These are phyloP conservation scores for Periphyllus acericola DNA, from an alignment of 2,888 invertebrate species.

Conservation along the genomic window DNA sequence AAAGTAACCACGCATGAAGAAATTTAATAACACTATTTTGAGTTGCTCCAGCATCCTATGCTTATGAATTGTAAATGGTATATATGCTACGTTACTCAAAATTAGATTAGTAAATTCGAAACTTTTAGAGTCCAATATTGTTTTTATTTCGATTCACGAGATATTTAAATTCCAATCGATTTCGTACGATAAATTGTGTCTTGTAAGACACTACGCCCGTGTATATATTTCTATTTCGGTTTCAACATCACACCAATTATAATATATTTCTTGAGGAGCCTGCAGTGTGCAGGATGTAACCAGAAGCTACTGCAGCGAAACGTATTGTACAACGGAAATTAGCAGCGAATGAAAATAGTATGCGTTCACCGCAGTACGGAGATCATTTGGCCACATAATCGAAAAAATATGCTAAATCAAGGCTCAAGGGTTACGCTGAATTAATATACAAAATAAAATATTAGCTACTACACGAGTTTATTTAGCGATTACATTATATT, in stretches of 20 bases:
- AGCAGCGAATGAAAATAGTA: no score
- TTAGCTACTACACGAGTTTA: no score
- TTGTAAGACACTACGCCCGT: neutral
- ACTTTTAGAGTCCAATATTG: neutral
- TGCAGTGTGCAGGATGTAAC: no score
- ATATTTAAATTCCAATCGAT: neutral
- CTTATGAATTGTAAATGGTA: neutral
- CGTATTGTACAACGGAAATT: no score
- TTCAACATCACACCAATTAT: neutral
- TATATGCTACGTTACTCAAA: neutral
- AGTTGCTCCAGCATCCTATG: neutral
- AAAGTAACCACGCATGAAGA: conserved; percentile 27
- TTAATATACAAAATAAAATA: no score
- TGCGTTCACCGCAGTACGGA: no score
- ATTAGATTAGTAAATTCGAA: neutral
- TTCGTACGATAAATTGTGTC: neutral
- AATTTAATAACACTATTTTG: neutral
- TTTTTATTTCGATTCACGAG: neutral
- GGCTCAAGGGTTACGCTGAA: no score
- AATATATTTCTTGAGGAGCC: neutral
- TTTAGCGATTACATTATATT: no score
- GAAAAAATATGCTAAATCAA: no score
- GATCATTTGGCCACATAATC: no score
- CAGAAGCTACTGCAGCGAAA: no score
- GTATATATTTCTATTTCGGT: neutral